Evolutionary conservation across 2,113 vertebrate genomes (phyloP), one percentile per base, ranked within the genome.

Genomic region (Spea bombifrons): DNA sequence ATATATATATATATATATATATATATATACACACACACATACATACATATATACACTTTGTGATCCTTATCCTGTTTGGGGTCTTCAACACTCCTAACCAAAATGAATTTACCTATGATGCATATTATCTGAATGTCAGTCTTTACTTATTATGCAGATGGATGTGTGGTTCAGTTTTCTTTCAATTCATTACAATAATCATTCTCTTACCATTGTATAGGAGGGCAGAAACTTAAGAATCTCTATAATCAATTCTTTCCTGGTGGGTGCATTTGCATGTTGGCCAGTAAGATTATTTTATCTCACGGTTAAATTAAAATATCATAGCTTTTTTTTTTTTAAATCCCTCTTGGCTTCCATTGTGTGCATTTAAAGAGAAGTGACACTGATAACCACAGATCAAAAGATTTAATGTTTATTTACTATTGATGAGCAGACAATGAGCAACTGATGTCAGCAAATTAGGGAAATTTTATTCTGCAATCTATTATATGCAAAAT

Each of bases 401-500:
- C 71, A 80, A 74, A 13, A 80, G 64, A 80, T 74, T 52, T 74
- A 80, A 80, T 74, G 78, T 80, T 80, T 80, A 80, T 80, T 84
- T 89, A 81, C 82, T 84, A 83, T 0, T 47, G 71, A 72, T 84
- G 79, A 82, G 73, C 79, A 84, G 86, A 87, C 80, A 88, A 88
- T 84, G 85, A 85, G 79, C 64, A 82, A 57, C 53, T 83, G 81
- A 78, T 71, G 81, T 82, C 63, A 30, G 70, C 73, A 83, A 81
- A 86, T 82, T 82, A 73, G 85, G 83, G 79, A 86, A 85, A 84
- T 84, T 80, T 79, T 83, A 81, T 71, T 4, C 49, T n/a, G 49
- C 80, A 73, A 81, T 45, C 75, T 86, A 78, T 77, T 82, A 81
- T 89, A 77, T 86, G 85, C 84, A 88, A 88, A 84, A 83, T 81